phyloP scores from a whole-genome alignment of 2,797 vertebrate species.

The Decapterus maruadsi region DNA sequence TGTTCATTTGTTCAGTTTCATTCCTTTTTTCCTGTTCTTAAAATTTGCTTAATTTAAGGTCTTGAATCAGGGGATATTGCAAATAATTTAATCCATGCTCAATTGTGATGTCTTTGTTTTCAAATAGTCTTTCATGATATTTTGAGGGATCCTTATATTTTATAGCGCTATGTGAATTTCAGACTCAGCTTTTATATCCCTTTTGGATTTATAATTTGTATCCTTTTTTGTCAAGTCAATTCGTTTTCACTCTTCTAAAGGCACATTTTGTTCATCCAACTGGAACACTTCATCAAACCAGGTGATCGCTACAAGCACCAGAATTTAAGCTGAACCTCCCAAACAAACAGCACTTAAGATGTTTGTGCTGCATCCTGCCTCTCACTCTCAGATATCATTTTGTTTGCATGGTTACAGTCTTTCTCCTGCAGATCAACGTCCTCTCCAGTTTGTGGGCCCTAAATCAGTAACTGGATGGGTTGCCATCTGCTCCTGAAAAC shows the following conservation, averaged over 20 bases:
- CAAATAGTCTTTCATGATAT: not conserved
- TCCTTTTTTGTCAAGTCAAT: not conserved
- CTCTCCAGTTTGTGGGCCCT: slow-evolving; percentile 18
- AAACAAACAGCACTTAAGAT: slow-evolving; percentile 46
- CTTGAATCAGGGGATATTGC: not conserved
- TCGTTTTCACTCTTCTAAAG: slow-evolving; percentile 3
- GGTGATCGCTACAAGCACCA: slow-evolving; percentile 1
- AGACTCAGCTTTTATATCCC: not conserved
- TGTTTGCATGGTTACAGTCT: slow-evolving; percentile 33
- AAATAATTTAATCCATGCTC: not conserved
- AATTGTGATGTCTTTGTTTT: slow-evolving; percentile 3
- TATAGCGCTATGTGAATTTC: not conserved
- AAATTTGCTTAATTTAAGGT: too few relatives aligned
- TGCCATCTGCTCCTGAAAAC: slow-evolving; percentile 49
- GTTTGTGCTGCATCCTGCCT: slow-evolving; percentile 26
- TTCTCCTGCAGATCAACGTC: slow-evolving; percentile 31
- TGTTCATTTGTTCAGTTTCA: too few relatives aligned
- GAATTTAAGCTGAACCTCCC: slow-evolving; percentile 29
- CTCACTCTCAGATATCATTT: slow-evolving; percentile 43
- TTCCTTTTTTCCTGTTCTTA: too few relatives aligned
- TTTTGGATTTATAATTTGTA: not conserved
- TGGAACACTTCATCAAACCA: slow-evolving; percentile 24
- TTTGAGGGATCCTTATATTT: not conserved
- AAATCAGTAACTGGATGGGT: slow-evolving; percentile 27
- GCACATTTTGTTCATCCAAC: not conserved